Base-by-base conservation (phyloP, 2,888 invertebrate genomes). In the Archips xylosteana region DNA sequence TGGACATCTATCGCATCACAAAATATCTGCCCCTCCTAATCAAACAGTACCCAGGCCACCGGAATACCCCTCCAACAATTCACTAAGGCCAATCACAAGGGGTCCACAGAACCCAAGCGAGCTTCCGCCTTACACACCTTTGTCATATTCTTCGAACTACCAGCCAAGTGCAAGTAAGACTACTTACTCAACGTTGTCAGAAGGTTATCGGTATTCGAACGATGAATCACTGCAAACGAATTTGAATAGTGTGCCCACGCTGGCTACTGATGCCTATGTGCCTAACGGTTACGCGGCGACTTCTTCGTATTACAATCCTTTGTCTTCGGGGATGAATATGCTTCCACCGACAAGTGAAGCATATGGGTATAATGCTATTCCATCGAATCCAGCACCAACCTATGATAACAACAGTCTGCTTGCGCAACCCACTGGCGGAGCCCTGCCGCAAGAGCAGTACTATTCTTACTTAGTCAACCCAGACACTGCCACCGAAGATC, bases 131-230 rank as follows among this genome's bases (percentile, higher is more conserved):
- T 94, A 94, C 77, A 91, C 92, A 8, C 92, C 94, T 81, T 83
- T 93, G 76, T 89, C 92, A 76, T 92, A 91, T 83, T 89, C 92
- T 54, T 89, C 94, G 64, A 93, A 92, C 84, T 93, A 94, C 74
- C 81, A 87, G 23, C 81, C 89, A 71, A 86, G 87, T 5, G n/a
- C 90, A 45, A 89, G 80, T 77, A 89, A 89, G 76, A 80, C 88
- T 89, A 80, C 87, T 90, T 94, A 93, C 91, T 92, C 94, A 90
- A 88, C 92, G 59, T 87, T 92, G 84, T 76, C 92, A 54, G 93
- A 94, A 76, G 88, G 89, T 89, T 92, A 92, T 91, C 91, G 93
- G 78, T 92, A 91, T 81, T 78, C 81, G 65, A 89, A 81, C 84
- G 93, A 94, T 92, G 94, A 94, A 79, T 92, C 92, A 93, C 78